Evolutionary conservation across 2,888 invertebrate species (phyloP).

Genomic region (Tineola bisselliella): DNA sequence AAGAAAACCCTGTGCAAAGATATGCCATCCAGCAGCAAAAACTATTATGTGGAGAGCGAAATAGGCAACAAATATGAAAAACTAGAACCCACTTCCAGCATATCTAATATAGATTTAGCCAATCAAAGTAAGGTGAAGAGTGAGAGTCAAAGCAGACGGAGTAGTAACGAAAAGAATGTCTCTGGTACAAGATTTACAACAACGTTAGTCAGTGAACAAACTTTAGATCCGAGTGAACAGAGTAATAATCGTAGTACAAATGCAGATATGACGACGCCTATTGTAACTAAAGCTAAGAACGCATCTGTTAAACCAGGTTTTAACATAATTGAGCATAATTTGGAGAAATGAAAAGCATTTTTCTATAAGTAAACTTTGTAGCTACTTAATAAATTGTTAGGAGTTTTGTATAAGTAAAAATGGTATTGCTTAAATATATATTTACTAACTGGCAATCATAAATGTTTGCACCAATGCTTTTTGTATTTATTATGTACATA

Average conservation of each 20-base stretch:
- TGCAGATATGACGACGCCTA: conserved; percentile 26
- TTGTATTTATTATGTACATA: too few relatives aligned
- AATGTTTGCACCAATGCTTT: too few relatives aligned
- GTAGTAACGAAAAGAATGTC: conserved; percentile 21
- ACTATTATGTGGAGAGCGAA: conserved; percentile 44
- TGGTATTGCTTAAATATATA: too few relatives aligned
- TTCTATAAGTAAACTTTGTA: too few relatives aligned
- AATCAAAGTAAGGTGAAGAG: neutral
- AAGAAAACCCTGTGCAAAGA: conserved; percentile 52
- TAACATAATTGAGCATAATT: conserved; percentile 23
- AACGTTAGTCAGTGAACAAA: conserved; percentile 42
- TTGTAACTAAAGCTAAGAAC: conserved; percentile 46
- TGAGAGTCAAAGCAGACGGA: conserved; percentile 23
- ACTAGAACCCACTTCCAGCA: neutral
- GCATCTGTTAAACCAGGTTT: conserved; percentile 45
- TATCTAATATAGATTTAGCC: neutral
- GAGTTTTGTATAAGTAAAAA: too few relatives aligned
- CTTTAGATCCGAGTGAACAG: neutral
- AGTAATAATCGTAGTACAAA: conserved; percentile 13
- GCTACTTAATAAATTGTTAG: too few relatives aligned
- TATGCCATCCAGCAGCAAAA: conserved; percentile 54
- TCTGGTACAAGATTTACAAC: conserved; percentile 40
- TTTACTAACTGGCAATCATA: too few relatives aligned
- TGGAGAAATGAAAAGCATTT: neutral
- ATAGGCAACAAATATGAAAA: neutral